Conservation (phyloP, 2,888 invertebrate genomes). For the Philaethria dido region DNA sequence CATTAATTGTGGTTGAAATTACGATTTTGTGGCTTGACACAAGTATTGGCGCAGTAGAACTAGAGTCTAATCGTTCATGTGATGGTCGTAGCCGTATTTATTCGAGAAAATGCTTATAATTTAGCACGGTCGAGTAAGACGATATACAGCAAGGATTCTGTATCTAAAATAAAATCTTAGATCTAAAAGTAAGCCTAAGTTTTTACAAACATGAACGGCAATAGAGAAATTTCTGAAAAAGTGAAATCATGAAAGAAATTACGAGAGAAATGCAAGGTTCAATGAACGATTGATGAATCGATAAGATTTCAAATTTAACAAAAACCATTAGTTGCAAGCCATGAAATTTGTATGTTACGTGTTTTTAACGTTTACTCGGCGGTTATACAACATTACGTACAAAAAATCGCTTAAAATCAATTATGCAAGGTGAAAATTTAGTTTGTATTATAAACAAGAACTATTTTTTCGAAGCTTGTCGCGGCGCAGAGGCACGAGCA, state of each 20-base stretch:
- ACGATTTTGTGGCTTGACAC: neutral
- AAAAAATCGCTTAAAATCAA: neutral
- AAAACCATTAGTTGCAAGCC: slow-evolving; percentile 27
- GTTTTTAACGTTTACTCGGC: slow-evolving; percentile 15
- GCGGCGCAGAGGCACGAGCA: too few species aligned
- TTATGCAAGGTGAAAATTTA: slow-evolving; percentile 8
- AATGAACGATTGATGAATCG: slow-evolving; percentile 20
- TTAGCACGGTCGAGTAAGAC: too few species aligned
- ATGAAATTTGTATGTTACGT: slow-evolving; percentile 30
- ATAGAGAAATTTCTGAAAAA: slow-evolving; percentile 14
- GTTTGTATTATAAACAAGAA: slow-evolving; percentile 1
- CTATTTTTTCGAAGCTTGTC: too few species aligned
- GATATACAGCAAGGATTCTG: too few species aligned
- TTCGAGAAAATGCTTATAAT: too few species aligned
- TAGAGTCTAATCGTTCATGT: too few species aligned
- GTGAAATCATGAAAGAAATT: slow-evolving; percentile 27
- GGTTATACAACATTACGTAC: slow-evolving; percentile 4
- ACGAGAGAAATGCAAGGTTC: slow-evolving; percentile 17
- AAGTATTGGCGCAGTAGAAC: too few species aligned
- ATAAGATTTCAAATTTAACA: slow-evolving; percentile 21
- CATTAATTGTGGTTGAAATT: neutral
- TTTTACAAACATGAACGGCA: neutral
- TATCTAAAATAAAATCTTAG: too few species aligned
- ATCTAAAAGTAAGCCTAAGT: too few species aligned
- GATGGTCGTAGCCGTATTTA: too few species aligned